Conservation (phyloP, 2,888 invertebrate species). For the Eumerus sabulonum region DNA sequence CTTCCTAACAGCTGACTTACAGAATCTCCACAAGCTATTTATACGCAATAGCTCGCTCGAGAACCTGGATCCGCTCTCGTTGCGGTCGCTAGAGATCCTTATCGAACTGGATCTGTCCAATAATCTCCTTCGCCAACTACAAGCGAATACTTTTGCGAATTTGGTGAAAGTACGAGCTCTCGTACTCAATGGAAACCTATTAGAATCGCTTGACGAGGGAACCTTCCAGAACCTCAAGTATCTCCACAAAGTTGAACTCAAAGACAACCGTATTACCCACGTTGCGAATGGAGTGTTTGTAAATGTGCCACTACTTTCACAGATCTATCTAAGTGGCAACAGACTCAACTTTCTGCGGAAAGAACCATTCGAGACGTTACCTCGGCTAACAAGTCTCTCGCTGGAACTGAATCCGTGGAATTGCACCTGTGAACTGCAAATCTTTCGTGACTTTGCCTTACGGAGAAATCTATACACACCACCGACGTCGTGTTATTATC, state of each 20-base stretch:
- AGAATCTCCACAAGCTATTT: constrained; percentile 89
- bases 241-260: constrained; percentile 87
- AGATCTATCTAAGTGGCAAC: constrained; percentile 87
- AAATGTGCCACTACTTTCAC: constrained; percentile 84
- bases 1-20: constrained; percentile 84
- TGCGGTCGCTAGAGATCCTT: constrained; percentile 86
- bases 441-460: constrained; percentile 88
- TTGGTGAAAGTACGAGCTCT: constrained; percentile 86
- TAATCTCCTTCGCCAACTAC: constrained; percentile 84
- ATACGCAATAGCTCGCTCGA: constrained; percentile 86
- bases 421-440: constrained; percentile 90
- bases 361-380: constrained; percentile 83
- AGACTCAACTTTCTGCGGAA: constrained; percentile 84
- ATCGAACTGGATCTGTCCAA: constrained; percentile 90
- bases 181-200: constrained; percentile 85
- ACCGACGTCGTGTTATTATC: constrained; percentile 87
- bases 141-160: constrained; percentile 85
- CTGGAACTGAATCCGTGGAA: constrained; percentile 92
- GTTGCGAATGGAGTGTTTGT: constrained; percentile 86
- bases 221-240: constrained; percentile 87
- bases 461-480: constrained; percentile 87
- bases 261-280: constrained; percentile 85
- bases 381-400: constrained; percentile 85
- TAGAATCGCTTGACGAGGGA: constrained; percentile 85
- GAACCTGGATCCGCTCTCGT: constrained; percentile 85